phyloP scores from a whole-genome alignment of 2,888 invertebrate genomes.

The Polymixis flavicincta region DNA sequence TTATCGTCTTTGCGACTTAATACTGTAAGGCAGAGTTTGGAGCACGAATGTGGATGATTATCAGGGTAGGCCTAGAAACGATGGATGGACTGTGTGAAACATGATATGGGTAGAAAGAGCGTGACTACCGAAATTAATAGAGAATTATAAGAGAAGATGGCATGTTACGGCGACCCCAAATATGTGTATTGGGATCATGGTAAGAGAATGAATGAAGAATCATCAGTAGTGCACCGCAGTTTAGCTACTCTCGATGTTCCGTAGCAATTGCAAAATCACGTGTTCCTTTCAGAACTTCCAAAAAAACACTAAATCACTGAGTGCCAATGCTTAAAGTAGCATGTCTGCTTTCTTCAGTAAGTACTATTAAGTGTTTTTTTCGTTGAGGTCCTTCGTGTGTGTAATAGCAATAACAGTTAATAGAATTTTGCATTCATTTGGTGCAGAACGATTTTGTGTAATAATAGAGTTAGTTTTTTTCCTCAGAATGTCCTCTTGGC shows the following conservation, averaged over 20 bases:
- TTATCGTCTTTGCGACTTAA: neutral
- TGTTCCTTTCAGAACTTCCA: neutral
- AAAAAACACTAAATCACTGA: neutral
- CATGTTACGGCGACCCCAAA: neutral
- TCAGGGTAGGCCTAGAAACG: neutral
- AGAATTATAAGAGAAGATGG: neutral
- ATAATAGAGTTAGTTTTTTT: slow-evolving; percentile 18
- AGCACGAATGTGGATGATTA: neutral
- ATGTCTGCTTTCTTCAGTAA: neutral
- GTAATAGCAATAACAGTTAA: slow-evolving; percentile 4
- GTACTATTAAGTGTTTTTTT: neutral
- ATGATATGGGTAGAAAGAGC: neutral
- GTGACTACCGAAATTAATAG: too few species aligned
- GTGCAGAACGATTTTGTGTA: slow-evolving; percentile 17
- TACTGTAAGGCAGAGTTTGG: neutral
- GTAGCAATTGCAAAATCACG: neutral
- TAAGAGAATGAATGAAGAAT: neutral
- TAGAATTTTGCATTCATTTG: slow-evolving; percentile 4
- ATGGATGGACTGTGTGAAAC: neutral
- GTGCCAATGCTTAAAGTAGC: neutral
- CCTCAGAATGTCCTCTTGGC: slow-evolving; percentile 29
- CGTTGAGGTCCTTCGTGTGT: neutral
- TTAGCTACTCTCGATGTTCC: neutral
- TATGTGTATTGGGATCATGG: too few species aligned
- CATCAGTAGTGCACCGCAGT: neutral